A percentile compares a stretch with the other conserved stretches of the same genome.
phyloP scores from a whole-genome alignment of 2,113 vertebrate genomes.

The Siniperca knerii region DNA sequence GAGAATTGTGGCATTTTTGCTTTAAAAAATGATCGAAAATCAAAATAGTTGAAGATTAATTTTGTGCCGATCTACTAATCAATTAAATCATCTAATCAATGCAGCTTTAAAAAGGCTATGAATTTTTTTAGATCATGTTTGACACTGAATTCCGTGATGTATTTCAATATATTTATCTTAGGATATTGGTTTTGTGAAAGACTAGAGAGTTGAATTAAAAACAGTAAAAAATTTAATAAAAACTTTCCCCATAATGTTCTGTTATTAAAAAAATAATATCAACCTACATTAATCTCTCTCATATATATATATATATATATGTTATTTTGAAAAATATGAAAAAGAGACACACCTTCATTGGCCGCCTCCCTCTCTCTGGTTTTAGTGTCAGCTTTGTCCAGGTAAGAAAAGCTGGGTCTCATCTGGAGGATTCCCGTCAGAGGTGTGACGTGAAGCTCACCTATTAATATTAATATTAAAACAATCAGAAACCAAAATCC shows the following conservation, averaged over 20 bases:
- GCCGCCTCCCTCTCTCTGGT: conserved; percentile 95
- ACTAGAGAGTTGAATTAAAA: neutral
- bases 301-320: neutral
- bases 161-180: neutral
- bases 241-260: neutral
- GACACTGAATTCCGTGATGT: neutral
- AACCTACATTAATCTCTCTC: neutral
- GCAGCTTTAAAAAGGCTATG: neutral
- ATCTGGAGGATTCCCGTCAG: conserved; percentile 97
- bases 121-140: neutral
- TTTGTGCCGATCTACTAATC: too few relatives aligned
- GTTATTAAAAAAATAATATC: neutral
- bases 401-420: conserved; percentile 95
- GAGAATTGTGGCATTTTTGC: neutral
- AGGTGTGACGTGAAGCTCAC: conserved; percentile 96
- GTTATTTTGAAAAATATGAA: neutral
- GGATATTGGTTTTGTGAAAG: neutral
- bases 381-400: conserved; percentile 97
- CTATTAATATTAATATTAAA: conserved; percentile 73
- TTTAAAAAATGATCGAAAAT: too few relatives aligned
- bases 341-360: conserved; percentile 88
- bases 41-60: too few relatives aligned
- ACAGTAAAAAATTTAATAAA: too few relatives aligned
- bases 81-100: neutral
- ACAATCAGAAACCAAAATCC: neutral